Conservation (phyloP, 2,797 vertebrate species). For the Ara ararauna region DNA sequence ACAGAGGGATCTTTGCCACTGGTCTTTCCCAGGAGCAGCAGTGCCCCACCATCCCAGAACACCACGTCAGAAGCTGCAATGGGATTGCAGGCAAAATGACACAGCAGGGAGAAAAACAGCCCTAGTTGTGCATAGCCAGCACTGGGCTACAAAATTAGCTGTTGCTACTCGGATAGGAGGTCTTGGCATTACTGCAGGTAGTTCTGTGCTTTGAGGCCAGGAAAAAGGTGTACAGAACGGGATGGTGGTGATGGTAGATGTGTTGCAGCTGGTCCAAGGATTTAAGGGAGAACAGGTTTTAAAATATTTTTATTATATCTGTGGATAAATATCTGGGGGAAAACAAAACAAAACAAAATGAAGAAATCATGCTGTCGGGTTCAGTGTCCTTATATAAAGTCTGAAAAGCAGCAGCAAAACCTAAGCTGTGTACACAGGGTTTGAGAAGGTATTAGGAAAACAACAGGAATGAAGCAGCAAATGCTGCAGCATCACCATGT, state of each 20-base stretch:
- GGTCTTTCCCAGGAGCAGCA: not conserved
- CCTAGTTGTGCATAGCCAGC: not conserved
- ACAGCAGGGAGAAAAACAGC: not conserved
- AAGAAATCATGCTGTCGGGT: rapidly evolving
- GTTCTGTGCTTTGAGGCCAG: not conserved
- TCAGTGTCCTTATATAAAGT: not conserved
- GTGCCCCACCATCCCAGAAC: not conserved
- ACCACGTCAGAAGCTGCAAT: not conserved
- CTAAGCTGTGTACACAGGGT: not conserved
- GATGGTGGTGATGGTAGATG: not conserved
- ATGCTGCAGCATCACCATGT: rapidly evolving
- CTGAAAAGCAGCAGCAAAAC: not conserved
- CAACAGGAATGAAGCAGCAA: not conserved
- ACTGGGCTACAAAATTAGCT: not conserved
- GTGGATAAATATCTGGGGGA: not conserved
- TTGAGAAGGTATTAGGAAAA: not conserved
- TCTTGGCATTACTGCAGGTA: not conserved
- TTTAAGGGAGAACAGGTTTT: not conserved
- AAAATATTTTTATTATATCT: not conserved
- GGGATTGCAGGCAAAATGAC: not conserved
- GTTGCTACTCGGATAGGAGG: not conserved
- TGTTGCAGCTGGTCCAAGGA: not conserved
- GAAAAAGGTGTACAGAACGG: not conserved
- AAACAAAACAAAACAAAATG: not conserved
- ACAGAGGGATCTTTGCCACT: rapidly evolving